phyloP scores from a whole-genome alignment of 2,888 invertebrate genomes.

The Labia minor region DNA sequence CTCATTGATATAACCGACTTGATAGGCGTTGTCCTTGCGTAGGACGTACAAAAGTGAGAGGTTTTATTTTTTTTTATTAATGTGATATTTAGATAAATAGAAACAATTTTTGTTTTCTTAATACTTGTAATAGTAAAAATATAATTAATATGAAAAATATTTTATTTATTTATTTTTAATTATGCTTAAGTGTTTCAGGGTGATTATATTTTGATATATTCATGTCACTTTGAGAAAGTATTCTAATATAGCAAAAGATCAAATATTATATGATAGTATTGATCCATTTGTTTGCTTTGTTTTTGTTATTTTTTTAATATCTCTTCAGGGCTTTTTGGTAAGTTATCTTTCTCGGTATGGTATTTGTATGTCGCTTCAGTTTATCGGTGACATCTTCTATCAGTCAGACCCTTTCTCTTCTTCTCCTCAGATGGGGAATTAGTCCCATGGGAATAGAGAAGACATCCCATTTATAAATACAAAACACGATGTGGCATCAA shows the following conservation, averaged over 20 bases:
- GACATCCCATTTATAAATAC: not conserved
- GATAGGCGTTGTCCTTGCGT: no score
- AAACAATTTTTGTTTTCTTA: no score
- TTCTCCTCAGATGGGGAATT: not conserved
- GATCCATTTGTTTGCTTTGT: conserved; percentile 8
- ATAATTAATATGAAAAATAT: no score
- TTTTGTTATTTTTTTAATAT: not conserved
- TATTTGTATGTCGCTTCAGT: not conserved
- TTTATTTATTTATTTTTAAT: no score
- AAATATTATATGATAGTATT: not conserved
- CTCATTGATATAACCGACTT: no score
- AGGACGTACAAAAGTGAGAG: no score
- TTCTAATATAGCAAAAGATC: not conserved
- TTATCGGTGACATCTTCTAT: conserved; percentile 13
- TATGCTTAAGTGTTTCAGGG: no score
- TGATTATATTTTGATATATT: no score
- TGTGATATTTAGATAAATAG: no score
- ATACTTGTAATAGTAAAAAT: no score
- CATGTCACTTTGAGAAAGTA: no score
- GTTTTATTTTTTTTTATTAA: no score
- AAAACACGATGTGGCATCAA: not conserved
- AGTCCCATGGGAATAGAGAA: not conserved
- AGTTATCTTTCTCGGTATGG: not conserved
- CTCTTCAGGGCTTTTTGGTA: conserved; percentile 1
- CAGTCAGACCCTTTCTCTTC: not conserved